Percentiles rank a stretch among this genome's conserved stretches.
phyloP scores from a whole-genome alignment of 2,113 vertebrate genomes.

The Pangasianodon hypophthalmus region DNA sequence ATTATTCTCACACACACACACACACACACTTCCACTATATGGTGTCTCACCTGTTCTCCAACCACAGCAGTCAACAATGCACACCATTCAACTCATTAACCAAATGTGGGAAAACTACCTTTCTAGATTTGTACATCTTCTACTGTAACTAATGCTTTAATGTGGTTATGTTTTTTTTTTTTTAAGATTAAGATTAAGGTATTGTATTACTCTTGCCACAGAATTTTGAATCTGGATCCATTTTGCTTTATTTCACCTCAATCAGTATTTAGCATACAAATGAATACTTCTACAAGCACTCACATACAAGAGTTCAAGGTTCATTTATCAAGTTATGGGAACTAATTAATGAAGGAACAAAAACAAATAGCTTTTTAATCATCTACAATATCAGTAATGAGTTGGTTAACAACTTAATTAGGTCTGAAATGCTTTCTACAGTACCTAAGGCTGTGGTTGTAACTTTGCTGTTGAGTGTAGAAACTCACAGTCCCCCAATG shows the following conservation, averaged over 20 bases:
- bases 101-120: constrained; percentile 43
- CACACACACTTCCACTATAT: background rate
- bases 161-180: background rate
- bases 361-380: constrained; percentile 50
- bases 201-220: background rate
- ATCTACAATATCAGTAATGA: constrained; percentile 45
- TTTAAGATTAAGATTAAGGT: background rate
- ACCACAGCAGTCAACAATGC: constrained; percentile 26
- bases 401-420: constrained; percentile 50
- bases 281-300: constrained; percentile 21
- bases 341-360: constrained; percentile 42
- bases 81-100: constrained; percentile 29
- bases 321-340: constrained; percentile 43
- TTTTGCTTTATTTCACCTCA: background rate
- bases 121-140: background rate
- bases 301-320: constrained; percentile 23
- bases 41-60: background rate
- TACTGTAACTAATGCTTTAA: background rate
- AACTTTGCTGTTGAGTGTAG: constrained; percentile 14
- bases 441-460: constrained; percentile 29
- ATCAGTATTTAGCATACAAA: constrained; percentile 23
- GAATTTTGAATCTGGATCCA: background rate
- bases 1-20: constrained; percentile 40
- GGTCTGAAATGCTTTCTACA: constrained; percentile 42
- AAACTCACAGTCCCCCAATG: constrained; percentile 7